Percentiles rank a stretch among this genome's conserved stretches.
phyloP scores from a whole-genome alignment of 1,140 invertebrate genomes.

The Bicyclus anynana region DNA sequence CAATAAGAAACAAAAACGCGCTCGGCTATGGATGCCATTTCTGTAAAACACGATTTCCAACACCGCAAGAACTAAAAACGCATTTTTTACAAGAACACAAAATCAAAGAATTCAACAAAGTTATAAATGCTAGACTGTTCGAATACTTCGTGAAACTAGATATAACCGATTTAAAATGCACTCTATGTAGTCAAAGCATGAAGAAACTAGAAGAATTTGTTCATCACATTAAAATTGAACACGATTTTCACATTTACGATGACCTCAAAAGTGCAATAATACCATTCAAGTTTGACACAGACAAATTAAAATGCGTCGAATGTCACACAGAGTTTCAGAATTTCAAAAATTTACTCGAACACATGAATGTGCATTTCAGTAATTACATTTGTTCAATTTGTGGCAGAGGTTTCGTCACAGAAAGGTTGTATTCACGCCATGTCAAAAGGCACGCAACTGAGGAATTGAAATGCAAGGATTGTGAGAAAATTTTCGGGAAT shows the following conservation, averaged over 20 bases:
- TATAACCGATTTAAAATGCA: constrained; percentile 46
- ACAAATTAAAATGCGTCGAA: constrained; percentile 48
- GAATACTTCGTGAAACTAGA: constrained; percentile 54
- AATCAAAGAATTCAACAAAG: constrained; percentile 38
- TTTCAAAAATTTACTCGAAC: constrained; percentile 58
- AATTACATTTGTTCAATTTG: constrained; percentile 87
- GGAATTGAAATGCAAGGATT: constrained; percentile 39
- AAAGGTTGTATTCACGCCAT: constrained; percentile 34
- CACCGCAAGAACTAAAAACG: constrained; percentile 44
- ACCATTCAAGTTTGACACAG: constrained; percentile 53
- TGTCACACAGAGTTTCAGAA: constrained; percentile 57
- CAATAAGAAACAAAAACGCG: constrained; percentile 47
- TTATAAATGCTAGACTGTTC: constrained; percentile 36
- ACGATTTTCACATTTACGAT: constrained; percentile 35
- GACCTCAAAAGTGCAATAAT: constrained; percentile 44
- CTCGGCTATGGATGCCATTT: constrained; percentile 52
- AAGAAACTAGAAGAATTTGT: constrained; percentile 39
- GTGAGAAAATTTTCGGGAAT: constrained; percentile 43
- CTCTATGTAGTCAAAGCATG: constrained; percentile 35
- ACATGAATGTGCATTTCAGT: constrained; percentile 63
- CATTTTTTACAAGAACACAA: constrained; percentile 52
- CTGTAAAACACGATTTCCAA: constrained; percentile 39
- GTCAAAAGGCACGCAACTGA: constrained; percentile 38
- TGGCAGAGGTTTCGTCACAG: constrained; percentile 73
- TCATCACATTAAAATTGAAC: constrained; percentile 38